Percentiles rank a stretch among this genome's conserved stretches.
phyloP scores from a whole-genome alignment of 2,797 vertebrate genomes.

The Tarsius wallacei region DNA sequence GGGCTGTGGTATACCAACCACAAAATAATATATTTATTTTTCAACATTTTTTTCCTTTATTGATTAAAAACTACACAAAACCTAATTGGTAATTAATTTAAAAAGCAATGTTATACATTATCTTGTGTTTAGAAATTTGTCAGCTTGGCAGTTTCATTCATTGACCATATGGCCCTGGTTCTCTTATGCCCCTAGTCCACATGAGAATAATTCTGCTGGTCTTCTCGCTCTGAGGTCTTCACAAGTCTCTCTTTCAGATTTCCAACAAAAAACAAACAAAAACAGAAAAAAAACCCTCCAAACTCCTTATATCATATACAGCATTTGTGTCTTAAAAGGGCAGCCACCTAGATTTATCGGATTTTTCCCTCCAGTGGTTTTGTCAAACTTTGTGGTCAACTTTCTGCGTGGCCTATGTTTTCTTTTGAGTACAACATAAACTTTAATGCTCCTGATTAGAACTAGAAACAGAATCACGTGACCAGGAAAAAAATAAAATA shows the following conservation, averaged over 20 bases:
- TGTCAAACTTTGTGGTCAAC: slow-evolving; percentile 28
- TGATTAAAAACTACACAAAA: slow-evolving; percentile 94
- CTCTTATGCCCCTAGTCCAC: slow-evolving; percentile 41
- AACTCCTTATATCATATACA: slow-evolving; percentile 79
- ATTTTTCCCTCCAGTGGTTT: slow-evolving; percentile 36
- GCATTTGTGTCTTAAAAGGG: slow-evolving; percentile 82
- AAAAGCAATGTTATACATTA: slow-evolving; percentile 89
- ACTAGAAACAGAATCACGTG: slow-evolving; percentile 81
- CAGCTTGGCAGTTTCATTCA: slow-evolving; percentile 80
- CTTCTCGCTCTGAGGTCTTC: slow-evolving; percentile 16
- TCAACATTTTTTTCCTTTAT: slow-evolving; percentile 91
- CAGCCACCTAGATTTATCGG: slow-evolving; percentile 78
- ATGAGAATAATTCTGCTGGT: slow-evolving; percentile 55
- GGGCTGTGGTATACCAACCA: slow-evolving; percentile 88
- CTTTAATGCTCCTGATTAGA: slow-evolving; percentile 85
- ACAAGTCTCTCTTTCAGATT: neutral
- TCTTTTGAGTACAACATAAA: slow-evolving; percentile 87
- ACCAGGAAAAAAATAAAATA: slow-evolving; percentile 72
- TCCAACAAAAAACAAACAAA: slow-evolving; percentile 47
- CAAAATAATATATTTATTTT: slow-evolving; percentile 91
- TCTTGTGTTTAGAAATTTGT: slow-evolving; percentile 88
- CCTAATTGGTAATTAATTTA: slow-evolving; percentile 91
- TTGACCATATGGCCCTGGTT: slow-evolving; percentile 69
- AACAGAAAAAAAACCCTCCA: no score
- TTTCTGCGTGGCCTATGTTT: slow-evolving; percentile 82